These are phyloP conservation scores for Drosophila fulvimacula DNA, from an alignment of 2,888 invertebrate genomes.

Conservation along the genomic window DNA sequence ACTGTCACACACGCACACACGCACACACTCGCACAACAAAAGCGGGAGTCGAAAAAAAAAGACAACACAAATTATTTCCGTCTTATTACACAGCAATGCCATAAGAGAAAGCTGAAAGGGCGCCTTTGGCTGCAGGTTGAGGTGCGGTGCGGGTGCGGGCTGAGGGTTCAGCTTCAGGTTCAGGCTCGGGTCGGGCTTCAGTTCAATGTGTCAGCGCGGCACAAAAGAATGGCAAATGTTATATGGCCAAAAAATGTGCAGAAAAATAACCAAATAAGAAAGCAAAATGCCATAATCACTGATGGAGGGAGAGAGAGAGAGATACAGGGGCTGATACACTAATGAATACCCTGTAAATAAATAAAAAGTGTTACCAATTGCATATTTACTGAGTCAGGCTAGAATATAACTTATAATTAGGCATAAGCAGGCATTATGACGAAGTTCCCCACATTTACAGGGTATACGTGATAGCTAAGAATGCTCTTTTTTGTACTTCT, in stretches of 20 bases:
- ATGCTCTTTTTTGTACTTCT: background rate
- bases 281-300: slow-evolving; percentile 8
- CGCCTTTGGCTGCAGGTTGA: slow-evolving; percentile 7
- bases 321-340: background rate
- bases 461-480: background rate
- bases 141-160: slow-evolving; percentile 1
- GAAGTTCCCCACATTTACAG: background rate
- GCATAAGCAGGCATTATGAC: background rate
- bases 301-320: background rate
- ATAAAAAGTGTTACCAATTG: background rate
- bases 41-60: slow-evolving; percentile 18
- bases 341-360: background rate
- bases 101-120: slow-evolving; percentile 55
- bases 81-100: slow-evolving; percentile 81
- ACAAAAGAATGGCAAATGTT: slow-evolving; percentile 43
- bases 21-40: slow-evolving; percentile 12
- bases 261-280: slow-evolving; percentile 30
- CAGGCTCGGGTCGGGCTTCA: slow-evolving; percentile 14
- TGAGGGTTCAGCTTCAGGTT: slow-evolving; percentile 1
- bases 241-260: slow-evolving; percentile 33
- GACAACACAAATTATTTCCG: slow-evolving; percentile 81
- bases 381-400: background rate
- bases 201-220: slow-evolving; percentile 58
- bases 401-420: too few species aligned
- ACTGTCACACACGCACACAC: slow-evolving; percentile 3